phyloP scores from a whole-genome alignment of 2,888 invertebrate species.

The Catocala fraxini region DNA sequence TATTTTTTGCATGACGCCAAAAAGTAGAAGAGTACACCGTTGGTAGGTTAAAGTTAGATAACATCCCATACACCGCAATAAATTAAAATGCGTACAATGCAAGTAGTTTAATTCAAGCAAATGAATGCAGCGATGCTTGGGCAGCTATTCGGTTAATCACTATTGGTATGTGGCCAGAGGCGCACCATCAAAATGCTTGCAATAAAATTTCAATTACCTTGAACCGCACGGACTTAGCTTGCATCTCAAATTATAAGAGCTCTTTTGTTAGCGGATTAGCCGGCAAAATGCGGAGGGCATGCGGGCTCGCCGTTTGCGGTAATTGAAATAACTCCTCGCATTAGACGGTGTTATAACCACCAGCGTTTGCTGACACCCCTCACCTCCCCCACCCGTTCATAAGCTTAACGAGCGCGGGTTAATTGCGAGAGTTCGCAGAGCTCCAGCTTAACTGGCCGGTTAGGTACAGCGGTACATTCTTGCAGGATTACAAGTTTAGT shows the following conservation, averaged over 20 bases:
- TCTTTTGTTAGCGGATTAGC: constrained; percentile 74
- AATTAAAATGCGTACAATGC: no score
- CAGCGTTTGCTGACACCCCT: constrained; percentile 25
- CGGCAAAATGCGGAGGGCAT: constrained; percentile 60
- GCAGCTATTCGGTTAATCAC: constrained; percentile 12
- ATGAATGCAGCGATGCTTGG: neutral
- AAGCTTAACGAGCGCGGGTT: constrained; percentile 10
- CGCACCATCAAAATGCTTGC: constrained; percentile 59
- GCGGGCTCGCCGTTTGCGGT: constrained; percentile 51
- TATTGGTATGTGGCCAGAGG: constrained; percentile 26
- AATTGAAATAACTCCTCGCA: constrained; percentile 73
- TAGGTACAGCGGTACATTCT: constrained; percentile 58
- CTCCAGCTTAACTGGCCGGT: constrained; percentile 34
- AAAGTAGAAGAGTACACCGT: no score
- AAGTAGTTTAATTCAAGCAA: neutral
- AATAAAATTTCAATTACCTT: constrained; percentile 75
- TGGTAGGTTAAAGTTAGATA: no score
- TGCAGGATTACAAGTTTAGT: constrained; percentile 69
- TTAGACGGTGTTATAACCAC: constrained; percentile 57
- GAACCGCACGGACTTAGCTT: constrained; percentile 54
- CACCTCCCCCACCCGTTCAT: constrained; percentile 18
- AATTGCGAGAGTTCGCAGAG: constrained; percentile 27
- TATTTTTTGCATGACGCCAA: no score
- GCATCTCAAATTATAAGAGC: constrained; percentile 63
- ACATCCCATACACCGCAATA: no score